Conservation (phyloP, 2,797 vertebrate genomes). For the Cuculus canorus region DNA sequence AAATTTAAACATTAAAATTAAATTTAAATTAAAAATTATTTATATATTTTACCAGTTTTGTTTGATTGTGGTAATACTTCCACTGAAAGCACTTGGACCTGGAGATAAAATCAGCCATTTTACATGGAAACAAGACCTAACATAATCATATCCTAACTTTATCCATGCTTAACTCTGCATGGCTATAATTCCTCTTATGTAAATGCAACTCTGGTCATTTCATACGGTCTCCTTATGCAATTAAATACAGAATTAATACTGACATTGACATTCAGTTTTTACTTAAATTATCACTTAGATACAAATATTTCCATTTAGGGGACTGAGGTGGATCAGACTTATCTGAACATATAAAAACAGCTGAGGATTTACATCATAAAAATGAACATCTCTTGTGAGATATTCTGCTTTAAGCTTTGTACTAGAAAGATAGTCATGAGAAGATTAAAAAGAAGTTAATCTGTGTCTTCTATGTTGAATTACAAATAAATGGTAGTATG, state of each 20-base stretch:
- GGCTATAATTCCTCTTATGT: background rate
- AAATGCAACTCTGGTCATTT: background rate
- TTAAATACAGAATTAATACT: background rate
- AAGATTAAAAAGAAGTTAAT: background rate
- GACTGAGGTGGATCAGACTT: background rate
- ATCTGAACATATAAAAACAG: background rate
- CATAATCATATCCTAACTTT: background rate
- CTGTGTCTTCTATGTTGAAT: background rate
- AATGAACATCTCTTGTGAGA: background rate
- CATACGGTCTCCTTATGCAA: background rate
- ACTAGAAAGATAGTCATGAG: background rate
- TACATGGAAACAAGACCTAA: background rate
- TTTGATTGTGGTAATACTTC: background rate
- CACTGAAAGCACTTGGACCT: background rate
- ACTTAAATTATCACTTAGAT: background rate
- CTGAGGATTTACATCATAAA: background rate
- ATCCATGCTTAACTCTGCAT: background rate
- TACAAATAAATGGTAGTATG: background rate
- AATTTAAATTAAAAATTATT: background rate
- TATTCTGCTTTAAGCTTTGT: background rate
- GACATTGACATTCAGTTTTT: background rate
- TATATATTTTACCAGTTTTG: background rate
- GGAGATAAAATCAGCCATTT: background rate
- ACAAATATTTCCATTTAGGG: background rate
- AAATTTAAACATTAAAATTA: background rate